A percentile compares a stretch with the other conserved stretches of the same genome.
Evolutionary conservation across 2,113 vertebrate genomes (phyloP).

Genomic region (Thamnaconus septentrionalis): DNA sequence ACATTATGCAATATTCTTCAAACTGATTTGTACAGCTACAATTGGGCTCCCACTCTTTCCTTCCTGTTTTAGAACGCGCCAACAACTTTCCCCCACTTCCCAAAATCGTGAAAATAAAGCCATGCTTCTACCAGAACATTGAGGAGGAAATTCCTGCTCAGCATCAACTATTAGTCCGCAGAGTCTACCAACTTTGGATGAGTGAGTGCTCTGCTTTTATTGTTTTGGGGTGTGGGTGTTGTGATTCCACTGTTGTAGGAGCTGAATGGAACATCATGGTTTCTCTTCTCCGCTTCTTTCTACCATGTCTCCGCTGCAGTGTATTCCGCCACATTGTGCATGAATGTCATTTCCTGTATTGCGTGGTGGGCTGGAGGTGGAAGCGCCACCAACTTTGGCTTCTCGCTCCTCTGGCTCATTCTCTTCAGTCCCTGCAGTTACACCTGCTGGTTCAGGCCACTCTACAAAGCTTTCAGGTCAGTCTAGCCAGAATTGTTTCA

Average conservation of each 20-base stretch:
- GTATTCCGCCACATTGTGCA: conserved; percentile 82
- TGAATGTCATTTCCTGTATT: conserved; percentile 88
- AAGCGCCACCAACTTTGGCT: conserved; percentile 81
- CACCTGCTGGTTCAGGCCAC: conserved; percentile 91
- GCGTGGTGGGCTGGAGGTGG: conserved; percentile 92
- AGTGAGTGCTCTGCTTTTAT: conserved; percentile 76
- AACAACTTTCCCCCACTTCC: conserved; percentile 96
- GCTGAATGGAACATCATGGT: not conserved
- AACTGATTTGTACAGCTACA: too few relatives aligned
- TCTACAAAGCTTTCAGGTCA: conserved; percentile 94
- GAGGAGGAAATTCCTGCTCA: conserved; percentile 88
- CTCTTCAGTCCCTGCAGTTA: conserved; percentile 91
- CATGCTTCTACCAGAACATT: conserved; percentile 95
- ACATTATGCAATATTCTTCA: too few relatives aligned
- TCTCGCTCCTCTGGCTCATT: conserved; percentile 88
- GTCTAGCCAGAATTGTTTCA: conserved; percentile 10
- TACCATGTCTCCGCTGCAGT: conserved; percentile 68
- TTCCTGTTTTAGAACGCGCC: conserved; percentile 73
- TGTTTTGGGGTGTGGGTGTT: not conserved
- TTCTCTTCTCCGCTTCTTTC: not conserved
- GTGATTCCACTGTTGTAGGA: too few relatives aligned
- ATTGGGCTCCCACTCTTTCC: not conserved
- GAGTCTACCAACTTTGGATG: conserved; percentile 91
- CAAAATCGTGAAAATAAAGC: conserved; percentile 84
- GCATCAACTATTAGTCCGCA: conserved; percentile 84